These are phyloP conservation scores for Caerostris extrusa DNA, from an alignment of 1,140 invertebrate genomes.

Conservation along the genomic window DNA sequence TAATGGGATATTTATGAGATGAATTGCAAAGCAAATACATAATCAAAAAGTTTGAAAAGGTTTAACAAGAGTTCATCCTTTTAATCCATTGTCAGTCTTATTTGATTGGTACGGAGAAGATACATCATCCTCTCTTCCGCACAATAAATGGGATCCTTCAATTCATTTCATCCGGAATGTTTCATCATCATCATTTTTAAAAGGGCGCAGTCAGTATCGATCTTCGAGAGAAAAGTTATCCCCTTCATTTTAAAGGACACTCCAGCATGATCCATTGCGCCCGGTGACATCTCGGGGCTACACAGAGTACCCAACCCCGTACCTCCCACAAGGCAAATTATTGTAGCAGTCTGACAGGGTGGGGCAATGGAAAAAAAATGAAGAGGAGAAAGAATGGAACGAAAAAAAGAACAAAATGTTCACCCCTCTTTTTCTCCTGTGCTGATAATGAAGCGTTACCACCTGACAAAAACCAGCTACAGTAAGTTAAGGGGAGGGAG, in stretches of 20 bases:
- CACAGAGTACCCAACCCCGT: background rate
- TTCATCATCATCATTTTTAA: slow-evolving; percentile 50
- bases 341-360: background rate
- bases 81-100: background rate
- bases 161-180: slow-evolving; percentile 40
- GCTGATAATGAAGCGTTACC: slow-evolving; percentile 63
- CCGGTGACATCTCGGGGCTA: slow-evolving; percentile 31
- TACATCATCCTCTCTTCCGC: background rate
- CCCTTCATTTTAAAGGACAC: slow-evolving; percentile 47
- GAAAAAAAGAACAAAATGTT: background rate
- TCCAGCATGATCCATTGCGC: slow-evolving; percentile 32
- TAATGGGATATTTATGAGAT: too few relatives aligned
- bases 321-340: slow-evolving; percentile 37
- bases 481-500: slow-evolving; percentile 44
- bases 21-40: too few relatives aligned
- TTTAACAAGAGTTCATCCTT: too few relatives aligned
- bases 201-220: slow-evolving; percentile 17
- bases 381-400: background rate
- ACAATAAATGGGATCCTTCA: slow-evolving; percentile 1
- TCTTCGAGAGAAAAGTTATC: slow-evolving; percentile 6
- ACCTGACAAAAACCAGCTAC: slow-evolving; percentile 65
- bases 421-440: too few relatives aligned
- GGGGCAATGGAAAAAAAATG: slow-evolving; percentile 21
- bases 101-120: background rate
- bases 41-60: too few relatives aligned